Evolutionary conservation across 23 tunicate genomes (phyloP).

Genomic region (Botrylloides violaceus): DNA sequence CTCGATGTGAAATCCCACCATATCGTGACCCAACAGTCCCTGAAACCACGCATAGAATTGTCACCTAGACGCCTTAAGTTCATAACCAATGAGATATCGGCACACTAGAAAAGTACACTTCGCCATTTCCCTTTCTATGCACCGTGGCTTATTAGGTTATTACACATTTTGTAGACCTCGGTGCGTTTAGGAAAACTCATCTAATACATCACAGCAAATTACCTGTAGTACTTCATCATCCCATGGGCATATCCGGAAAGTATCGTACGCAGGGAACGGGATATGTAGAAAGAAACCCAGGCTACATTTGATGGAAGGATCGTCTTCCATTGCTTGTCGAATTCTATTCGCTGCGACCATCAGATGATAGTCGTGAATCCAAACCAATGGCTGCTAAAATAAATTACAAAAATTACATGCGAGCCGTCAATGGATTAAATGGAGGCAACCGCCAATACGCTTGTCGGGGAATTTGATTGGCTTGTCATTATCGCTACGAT

Average conservation of each 20-base stretch:
- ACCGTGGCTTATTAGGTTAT: too few species aligned
- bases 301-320: conserved; percentile 17
- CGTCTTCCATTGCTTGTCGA: conserved; percentile 22
- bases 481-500: too few species aligned
- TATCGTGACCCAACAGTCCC: conserved; percentile 22
- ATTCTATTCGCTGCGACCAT: conserved; percentile 22
- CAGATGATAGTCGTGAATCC: conserved; percentile 28
- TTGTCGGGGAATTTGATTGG: too few species aligned
- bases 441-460: too few species aligned
- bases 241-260: conserved; percentile 20
- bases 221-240: conserved; percentile 26
- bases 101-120: too few species aligned
- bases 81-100: too few species aligned
- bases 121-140: too few species aligned
- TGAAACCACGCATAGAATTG: too few species aligned
- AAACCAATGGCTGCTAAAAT: conserved; percentile 15
- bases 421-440: too few species aligned
- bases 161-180: neutral
- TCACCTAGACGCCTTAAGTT: too few species aligned
- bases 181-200: too few species aligned
- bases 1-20: conserved; percentile 20
- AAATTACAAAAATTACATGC: neutral
- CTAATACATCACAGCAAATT: neutral
- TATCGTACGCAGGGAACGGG: conserved; percentile 25
- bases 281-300: conserved; percentile 26